Evolutionary conservation across 2,113 vertebrate genomes (phyloP).

Genomic region (Polypterus senegalus): DNA sequence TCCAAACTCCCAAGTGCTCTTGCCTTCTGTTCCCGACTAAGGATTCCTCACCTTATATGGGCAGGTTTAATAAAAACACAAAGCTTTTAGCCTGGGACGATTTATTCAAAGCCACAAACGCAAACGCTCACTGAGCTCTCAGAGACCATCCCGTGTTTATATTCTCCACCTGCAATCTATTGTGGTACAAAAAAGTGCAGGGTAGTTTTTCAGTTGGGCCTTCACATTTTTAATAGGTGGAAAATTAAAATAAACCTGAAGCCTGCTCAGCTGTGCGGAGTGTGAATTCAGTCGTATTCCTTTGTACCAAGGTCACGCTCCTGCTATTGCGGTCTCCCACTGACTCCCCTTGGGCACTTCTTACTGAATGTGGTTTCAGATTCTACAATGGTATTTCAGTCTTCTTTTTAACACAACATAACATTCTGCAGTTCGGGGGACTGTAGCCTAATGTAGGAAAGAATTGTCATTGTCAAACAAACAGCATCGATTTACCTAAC

Average conservation of each 20-base stretch:
- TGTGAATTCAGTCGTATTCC: neutral
- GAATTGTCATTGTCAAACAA: no score
- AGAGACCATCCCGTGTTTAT: constrained; percentile 28
- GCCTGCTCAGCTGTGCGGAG: neutral
- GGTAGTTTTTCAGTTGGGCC: constrained; percentile 18
- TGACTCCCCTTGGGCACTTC: constrained; percentile 8
- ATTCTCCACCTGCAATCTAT: constrained; percentile 10
- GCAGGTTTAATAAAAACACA: constrained; percentile 39
- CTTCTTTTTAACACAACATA: neutral
- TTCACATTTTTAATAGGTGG: constrained; percentile 12
- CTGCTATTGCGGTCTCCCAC: neutral
- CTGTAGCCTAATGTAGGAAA: no score
- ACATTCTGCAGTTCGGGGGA: neutral
- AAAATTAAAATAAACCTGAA: constrained; percentile 13
- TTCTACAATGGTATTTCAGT: neutral
- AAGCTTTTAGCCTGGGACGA: constrained; percentile 39
- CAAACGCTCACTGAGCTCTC: constrained; percentile 35
- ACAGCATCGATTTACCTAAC: no score
- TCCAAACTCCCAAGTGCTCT: constrained; percentile 26
- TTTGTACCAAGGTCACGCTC: constrained; percentile 5
- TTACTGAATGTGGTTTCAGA: constrained; percentile 10
- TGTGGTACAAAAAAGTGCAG: constrained; percentile 13
- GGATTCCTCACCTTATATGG: constrained; percentile 47
- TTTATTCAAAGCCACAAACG: constrained; percentile 39
- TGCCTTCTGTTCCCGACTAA: constrained; percentile 27